A percentile compares a stretch with the other conserved stretches of the same genome.
Evolutionary conservation across 2,797 vertebrate species (phyloP).

Genomic region (Gymnopithys bicolor): DNA sequence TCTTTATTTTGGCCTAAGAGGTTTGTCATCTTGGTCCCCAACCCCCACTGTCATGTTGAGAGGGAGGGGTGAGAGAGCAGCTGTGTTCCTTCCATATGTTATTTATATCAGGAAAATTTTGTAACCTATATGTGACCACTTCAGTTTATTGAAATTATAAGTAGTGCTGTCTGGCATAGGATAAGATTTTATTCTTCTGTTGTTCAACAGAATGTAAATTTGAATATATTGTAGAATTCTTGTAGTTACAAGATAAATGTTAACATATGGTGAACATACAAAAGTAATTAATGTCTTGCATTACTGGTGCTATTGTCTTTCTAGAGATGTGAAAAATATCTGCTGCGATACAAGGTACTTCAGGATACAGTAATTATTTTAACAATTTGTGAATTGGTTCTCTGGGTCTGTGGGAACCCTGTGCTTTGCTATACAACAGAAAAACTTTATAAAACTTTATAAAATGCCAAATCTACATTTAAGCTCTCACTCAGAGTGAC

Average conservation of each 20-base stretch:
- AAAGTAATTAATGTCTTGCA: background rate
- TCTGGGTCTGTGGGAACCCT: background rate
- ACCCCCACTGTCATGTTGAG: background rate
- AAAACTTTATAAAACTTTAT: background rate
- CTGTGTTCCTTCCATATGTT: background rate
- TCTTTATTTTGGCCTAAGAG: background rate
- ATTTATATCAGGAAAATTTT: background rate
- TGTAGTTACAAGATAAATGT: background rate
- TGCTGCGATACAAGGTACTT: background rate
- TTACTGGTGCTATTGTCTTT: background rate
- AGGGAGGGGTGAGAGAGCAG: background rate
- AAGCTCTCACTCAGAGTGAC: background rate
- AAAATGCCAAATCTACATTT: background rate
- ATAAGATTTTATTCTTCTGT: background rate
- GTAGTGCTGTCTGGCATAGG: background rate
- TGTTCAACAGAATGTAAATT: background rate
- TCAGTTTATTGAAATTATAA: background rate
- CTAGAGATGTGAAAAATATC: background rate
- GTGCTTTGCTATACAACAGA: background rate
- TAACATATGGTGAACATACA: background rate
- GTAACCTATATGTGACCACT: background rate
- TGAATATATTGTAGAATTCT: background rate
- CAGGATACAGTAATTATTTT: background rate
- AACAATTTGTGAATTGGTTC: background rate
- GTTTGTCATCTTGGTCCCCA: background rate